Evolutionary conservation across 2,797 vertebrate species (phyloP).

Genomic region (Lacerta viridis): DNA sequence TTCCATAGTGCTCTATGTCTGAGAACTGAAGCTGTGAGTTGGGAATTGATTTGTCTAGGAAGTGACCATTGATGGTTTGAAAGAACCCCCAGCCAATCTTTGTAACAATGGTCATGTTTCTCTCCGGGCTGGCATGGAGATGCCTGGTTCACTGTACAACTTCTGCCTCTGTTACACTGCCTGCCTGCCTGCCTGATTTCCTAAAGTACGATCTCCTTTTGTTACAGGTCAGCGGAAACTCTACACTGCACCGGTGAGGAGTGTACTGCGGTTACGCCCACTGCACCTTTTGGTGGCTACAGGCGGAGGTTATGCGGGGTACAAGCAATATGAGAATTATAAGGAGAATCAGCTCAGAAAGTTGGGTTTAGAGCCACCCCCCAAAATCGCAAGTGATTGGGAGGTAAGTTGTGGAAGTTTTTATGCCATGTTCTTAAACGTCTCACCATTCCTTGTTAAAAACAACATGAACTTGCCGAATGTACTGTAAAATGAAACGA

Average conservation of each 20-base stretch:
- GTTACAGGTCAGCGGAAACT: conserved; percentile 78
- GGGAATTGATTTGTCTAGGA: not conserved
- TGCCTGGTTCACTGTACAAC: not conserved
- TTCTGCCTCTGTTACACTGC: not conserved
- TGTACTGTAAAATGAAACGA: not conserved
- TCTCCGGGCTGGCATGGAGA: not conserved
- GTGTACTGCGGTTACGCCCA: conserved; percentile 81
- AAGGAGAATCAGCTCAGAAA: conserved; percentile 79
- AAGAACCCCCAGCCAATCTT: not conserved
- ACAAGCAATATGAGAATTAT: conserved; percentile 87
- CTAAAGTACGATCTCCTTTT: conserved; percentile 23
- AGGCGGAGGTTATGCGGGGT: conserved; percentile 89
- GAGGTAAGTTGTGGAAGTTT: conserved; percentile 82
- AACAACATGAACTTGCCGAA: not conserved
- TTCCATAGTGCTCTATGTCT: not conserved
- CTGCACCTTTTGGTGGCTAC: conserved; percentile 87
- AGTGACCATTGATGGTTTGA: not conserved
- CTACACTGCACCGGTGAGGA: conserved; percentile 74
- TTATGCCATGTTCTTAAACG: rapidly evolving
- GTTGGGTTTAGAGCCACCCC: conserved; percentile 82
- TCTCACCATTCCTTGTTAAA: no score
- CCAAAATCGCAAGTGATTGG: conserved; percentile 83
- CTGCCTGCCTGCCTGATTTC: conserved; percentile 17
- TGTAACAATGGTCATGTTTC: not conserved
- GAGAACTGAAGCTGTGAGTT: not conserved